Evolutionary conservation across 2,888 invertebrate genomes (phyloP).

Genomic region (Encarsia formosa): DNA sequence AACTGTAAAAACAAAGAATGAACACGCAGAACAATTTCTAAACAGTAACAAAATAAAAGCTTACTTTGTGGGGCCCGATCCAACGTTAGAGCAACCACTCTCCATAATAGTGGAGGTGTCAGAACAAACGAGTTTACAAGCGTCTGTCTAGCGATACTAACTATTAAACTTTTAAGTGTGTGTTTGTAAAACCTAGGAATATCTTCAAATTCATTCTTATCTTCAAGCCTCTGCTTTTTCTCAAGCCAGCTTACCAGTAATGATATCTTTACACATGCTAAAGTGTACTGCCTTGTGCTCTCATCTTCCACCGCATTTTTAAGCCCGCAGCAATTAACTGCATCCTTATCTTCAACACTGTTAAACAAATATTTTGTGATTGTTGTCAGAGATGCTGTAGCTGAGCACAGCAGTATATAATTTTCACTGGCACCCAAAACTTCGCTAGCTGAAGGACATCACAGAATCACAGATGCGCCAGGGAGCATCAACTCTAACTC

Average conservation of each 20-base stretch:
- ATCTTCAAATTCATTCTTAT: conserved; percentile 31
- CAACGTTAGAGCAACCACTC: conserved; percentile 54
- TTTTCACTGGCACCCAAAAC: conserved; percentile 51
- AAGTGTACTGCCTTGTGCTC: conserved; percentile 46
- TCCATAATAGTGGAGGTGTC: conserved; percentile 65
- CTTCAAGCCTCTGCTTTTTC: conserved; percentile 36
- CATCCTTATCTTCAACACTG: too few relatives aligned
- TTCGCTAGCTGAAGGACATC: conserved; percentile 52
- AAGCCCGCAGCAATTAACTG: conserved; percentile 43
- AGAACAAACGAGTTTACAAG: conserved; percentile 63
- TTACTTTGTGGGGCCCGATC: conserved; percentile 53
- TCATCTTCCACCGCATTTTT: conserved; percentile 42
- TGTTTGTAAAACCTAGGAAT: conserved; percentile 52
- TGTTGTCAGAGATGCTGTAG: conserved; percentile 49
- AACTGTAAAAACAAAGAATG: conserved; percentile 28
- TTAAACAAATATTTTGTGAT: background rate
- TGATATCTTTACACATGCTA: conserved; percentile 53
- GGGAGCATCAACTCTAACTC: conserved; percentile 51
- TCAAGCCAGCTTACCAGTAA: conserved; percentile 55
- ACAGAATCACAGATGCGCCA: conserved; percentile 59
- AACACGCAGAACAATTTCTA: too few relatives aligned
- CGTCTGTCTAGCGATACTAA: conserved; percentile 59
- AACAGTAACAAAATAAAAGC: background rate
- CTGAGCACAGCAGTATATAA: conserved; percentile 57
- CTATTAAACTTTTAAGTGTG: conserved; percentile 52